Conservation (phyloP, 2,888 invertebrate species). For the Theretra japonica region DNA sequence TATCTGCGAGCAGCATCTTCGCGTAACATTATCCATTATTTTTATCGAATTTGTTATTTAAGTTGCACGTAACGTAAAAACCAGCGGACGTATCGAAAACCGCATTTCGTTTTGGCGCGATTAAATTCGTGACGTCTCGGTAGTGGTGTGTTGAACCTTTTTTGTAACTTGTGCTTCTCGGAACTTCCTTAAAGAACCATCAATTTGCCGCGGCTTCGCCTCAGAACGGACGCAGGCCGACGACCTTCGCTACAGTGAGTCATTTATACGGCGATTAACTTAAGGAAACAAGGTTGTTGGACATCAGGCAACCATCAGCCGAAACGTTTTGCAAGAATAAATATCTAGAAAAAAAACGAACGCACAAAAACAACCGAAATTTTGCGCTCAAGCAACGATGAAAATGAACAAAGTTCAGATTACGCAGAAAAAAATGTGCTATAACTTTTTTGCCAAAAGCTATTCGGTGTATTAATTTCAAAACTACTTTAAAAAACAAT, state of each 20-base stretch:
- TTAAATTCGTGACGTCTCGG: constrained; percentile 51
- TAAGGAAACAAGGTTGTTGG: constrained; percentile 49
- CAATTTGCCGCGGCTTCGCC: constrained; percentile 60
- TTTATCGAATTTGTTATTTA: constrained; percentile 8
- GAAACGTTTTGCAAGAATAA: constrained; percentile 27
- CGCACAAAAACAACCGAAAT: not conserved
- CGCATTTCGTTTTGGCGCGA: constrained; percentile 49
- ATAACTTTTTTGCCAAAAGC: not conserved
- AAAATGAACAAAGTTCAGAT: not conserved
- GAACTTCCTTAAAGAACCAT: constrained; percentile 62
- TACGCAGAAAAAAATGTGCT: not conserved
- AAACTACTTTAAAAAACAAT: not conserved
- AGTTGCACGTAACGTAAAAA: constrained; percentile 30
- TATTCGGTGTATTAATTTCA: too few relatives aligned
- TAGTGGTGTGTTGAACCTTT: constrained; percentile 50
- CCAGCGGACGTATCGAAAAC: constrained; percentile 34
- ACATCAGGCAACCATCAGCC: constrained; percentile 22
- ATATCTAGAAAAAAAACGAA: constrained; percentile 13
- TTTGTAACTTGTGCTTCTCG: constrained; percentile 57
- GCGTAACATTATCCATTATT: not conserved
- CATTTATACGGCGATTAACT: constrained; percentile 56
- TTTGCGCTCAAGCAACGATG: not conserved
- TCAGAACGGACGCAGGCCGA: constrained; percentile 54
- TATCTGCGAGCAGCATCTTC: not conserved
- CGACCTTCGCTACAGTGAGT: constrained; percentile 62